Base-by-base conservation (phyloP, 1,140 invertebrate genomes). In the Trachelipus rathkii region DNA sequence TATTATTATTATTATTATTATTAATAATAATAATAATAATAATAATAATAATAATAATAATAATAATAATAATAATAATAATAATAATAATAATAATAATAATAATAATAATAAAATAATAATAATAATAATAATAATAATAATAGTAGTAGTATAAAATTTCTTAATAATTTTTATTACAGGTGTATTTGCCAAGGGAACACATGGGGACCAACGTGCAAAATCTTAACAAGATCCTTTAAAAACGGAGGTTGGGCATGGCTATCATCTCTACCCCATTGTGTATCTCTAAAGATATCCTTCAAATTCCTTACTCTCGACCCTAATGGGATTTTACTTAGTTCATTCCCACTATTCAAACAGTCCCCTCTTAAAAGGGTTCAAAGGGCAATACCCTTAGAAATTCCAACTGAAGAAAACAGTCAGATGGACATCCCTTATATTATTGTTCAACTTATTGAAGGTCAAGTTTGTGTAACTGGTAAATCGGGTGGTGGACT, bases 221-320 rank as follows among this genome's bases (percentile, higher is more conserved):
- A 71, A 44, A 43, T 76, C 8, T 43, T 68, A 19, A 66, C 74
- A 13, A 50, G 74, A 43, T 50, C 67, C 8, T 76, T 76, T 13
- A 8, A 10, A 8, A 45, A 71, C 5, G 43, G 45, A 11, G 74
- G 74, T 68, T 76, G 74, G 74, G 66, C 74, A 9, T 76, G 74
- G 74, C 43, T 70, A 8, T 11, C 44, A 0, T 67, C 74, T 0
- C 46, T 76, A 9, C 74, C 74, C 8, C 50, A 24, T 13, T 76
- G 74, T 19, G 5, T 44, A n/a, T 67, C 67, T 71, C 21, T 53
- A 10, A 1, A 72, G 44, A 10, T 76, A 15, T 70, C 74, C 21
- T 60, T 76, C 74, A 68, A 71, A 24, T 33, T 76, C 19, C 44
- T 71, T 13, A 76, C 74, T 9, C 44, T 23, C 21, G 71, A 71